phyloP scores from a whole-genome alignment of 1,140 invertebrate species.

The Tetramorium simillimum region DNA sequence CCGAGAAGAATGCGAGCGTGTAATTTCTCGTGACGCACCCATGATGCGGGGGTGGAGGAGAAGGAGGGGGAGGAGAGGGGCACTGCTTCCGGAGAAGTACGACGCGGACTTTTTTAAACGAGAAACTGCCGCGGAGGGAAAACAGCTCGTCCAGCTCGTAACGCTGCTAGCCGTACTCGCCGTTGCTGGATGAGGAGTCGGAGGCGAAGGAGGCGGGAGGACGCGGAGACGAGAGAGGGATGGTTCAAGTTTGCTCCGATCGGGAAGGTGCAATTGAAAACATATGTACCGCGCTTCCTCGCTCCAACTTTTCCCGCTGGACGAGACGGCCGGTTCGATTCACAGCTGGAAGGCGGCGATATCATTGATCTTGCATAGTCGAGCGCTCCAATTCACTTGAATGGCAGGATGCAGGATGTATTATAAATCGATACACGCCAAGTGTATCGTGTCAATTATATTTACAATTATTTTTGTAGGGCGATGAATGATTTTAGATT shows the following conservation, averaged over 20 bases:
- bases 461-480: background rate
- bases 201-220: background rate
- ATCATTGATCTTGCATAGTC: background rate
- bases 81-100: constrained; percentile 13
- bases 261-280: constrained; percentile 16
- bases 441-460: background rate
- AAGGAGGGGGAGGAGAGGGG: no score
- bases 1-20: constrained; percentile 59
- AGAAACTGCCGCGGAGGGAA: constrained; percentile 30
- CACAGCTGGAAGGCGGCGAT: no score
- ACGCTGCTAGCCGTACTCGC: background rate
- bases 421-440: background rate
- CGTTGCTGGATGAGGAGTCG: background rate
- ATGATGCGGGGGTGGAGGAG: background rate
- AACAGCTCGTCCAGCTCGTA: constrained; percentile 15
- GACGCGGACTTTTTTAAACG: constrained; percentile 51
- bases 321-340: background rate
- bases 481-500: background rate
- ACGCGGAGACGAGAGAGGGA: no score
- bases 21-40: constrained; percentile 61
- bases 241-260: constrained; percentile 14
- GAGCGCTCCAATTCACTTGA: background rate
- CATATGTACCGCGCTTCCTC: constrained; percentile 31
- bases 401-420: background rate
- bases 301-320: constrained; percentile 6